Base-by-base conservation (phyloP, 2,888 invertebrate species). In the Taphrorychus bicolor region DNA sequence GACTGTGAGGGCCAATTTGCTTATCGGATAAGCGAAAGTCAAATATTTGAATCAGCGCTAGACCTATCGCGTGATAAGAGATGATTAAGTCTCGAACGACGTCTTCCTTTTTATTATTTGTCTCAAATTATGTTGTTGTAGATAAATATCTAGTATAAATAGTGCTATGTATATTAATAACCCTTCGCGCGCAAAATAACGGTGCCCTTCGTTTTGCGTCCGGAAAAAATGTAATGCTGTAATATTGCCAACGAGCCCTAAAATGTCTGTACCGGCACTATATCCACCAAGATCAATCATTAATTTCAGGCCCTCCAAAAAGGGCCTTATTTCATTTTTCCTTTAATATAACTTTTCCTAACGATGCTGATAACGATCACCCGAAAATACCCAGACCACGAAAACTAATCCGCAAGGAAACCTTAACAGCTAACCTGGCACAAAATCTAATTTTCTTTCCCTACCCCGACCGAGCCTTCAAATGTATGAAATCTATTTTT, bases 271-370 rank as follows among this genome's bases (percentile, higher is more conserved):
- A 17, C 45, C 57, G 62, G 45, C 51, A 17, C 19, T 62, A 51
- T 67, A 67, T 67, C 62, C 59, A n/a, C n/a, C n/a, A 17, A 45
- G 59, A 62, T 67, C 67, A 61, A 68, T 68, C 68, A 68, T 68
- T 64, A 68, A 68, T 68, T 68, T 63, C 42, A 16, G 42, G 56
- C 54, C n/a, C n/a, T n/a, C 63, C 53, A 58, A 67, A 68, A 62
- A 54, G 53, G 59, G 48, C 63, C 56, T 57, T 63, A 63, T 64
- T 63, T 64, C 54, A 59, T 64, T 67, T 64, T 68, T 60, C 49
- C 56, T 53, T n/a, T 62, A 67, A 54, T 51, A 68, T 68, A 68
- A 68, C 63, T 64, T 68, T 59, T 56, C 68, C 59, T 68, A 68
- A 68, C 68, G 68, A 68, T 64, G 54, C 42, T 53, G 68, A 63